Percentiles rank a stretch among this genome's conserved stretches.
phyloP scores from a whole-genome alignment of 2,888 invertebrate genomes.

The Crossocerus cetratus region DNA sequence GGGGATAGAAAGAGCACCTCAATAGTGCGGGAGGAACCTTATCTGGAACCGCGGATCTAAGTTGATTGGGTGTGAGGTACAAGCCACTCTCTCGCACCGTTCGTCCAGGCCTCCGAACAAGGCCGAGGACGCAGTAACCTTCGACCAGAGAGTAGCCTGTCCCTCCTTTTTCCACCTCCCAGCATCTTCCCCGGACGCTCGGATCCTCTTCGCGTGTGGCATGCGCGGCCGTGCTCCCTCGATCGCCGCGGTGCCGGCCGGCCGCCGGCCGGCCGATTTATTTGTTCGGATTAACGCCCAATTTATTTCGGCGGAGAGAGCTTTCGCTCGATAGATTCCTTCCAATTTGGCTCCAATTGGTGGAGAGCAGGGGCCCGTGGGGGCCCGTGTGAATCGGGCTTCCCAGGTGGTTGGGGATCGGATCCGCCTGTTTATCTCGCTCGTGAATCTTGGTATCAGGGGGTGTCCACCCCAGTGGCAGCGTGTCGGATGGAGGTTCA shows the following conservation, averaged over 20 bases:
- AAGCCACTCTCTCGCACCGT: slow-evolving; percentile 72
- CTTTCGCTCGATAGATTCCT: no score
- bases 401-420: neutral
- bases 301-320: no score
- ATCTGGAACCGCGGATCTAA: slow-evolving; percentile 73
- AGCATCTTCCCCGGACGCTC: neutral
- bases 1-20: neutral
- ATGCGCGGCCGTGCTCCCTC: no score
- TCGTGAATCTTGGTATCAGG: neutral
- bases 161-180: slow-evolving; percentile 17
- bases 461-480: no score
- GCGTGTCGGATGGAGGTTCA: no score
- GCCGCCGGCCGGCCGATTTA: slow-evolving; percentile 5
- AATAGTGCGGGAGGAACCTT: slow-evolving; percentile 50
- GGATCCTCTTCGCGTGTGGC: no score
- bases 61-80: slow-evolving; percentile 76
- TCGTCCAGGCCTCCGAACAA: slow-evolving; percentile 56
- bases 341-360: no score
- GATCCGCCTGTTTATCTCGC: neutral
- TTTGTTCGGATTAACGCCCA: slow-evolving; percentile 23
- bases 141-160: slow-evolving; percentile 46
- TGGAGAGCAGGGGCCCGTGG: no score
- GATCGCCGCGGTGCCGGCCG: neutral
- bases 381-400: neutral
- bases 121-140: slow-evolving; percentile 60